Percentiles rank a stretch among this genome's conserved stretches.
phyloP scores from a whole-genome alignment of 2,797 vertebrate species.

The Cygnus olor region DNA sequence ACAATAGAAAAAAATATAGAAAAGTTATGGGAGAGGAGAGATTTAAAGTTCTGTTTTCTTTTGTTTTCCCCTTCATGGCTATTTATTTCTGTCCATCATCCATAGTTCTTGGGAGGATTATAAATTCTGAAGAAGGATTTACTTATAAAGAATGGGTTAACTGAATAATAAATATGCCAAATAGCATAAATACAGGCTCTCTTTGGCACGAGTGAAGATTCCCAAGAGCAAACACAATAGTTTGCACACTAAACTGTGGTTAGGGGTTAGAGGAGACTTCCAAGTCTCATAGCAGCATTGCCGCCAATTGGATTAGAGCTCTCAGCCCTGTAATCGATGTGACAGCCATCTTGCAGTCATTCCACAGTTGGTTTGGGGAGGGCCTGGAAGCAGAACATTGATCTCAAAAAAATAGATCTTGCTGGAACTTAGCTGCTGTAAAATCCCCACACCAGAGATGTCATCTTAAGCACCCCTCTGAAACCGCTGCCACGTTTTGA shows the following conservation, averaged over 20 bases:
- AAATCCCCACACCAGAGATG: neutral
- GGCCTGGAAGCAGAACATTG: neutral
- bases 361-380: neutral
- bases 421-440: neutral
- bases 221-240: constrained; percentile 59
- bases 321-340: neutral
- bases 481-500: neutral
- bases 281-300: constrained; percentile 33
- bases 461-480: neutral
- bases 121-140: constrained; percentile 2
- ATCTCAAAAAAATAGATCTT: neutral
- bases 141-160: constrained; percentile 46
- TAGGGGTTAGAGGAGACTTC: constrained; percentile 44
- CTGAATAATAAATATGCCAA: constrained; percentile 36
- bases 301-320: constrained; percentile 40
- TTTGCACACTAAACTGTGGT: constrained; percentile 40
- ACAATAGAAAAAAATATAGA: constrained; percentile 10
- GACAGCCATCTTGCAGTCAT: constrained; percentile 31
- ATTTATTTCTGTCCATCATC: constrained; percentile 28
- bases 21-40: neutral
- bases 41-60: constrained; percentile 37
- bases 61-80: neutral
- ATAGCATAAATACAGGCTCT: constrained; percentile 32
- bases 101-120: neutral
- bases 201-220: constrained; percentile 25